phyloP scores from a whole-genome alignment of 2,113 vertebrate species.

The Chloropsis cyanopogon region DNA sequence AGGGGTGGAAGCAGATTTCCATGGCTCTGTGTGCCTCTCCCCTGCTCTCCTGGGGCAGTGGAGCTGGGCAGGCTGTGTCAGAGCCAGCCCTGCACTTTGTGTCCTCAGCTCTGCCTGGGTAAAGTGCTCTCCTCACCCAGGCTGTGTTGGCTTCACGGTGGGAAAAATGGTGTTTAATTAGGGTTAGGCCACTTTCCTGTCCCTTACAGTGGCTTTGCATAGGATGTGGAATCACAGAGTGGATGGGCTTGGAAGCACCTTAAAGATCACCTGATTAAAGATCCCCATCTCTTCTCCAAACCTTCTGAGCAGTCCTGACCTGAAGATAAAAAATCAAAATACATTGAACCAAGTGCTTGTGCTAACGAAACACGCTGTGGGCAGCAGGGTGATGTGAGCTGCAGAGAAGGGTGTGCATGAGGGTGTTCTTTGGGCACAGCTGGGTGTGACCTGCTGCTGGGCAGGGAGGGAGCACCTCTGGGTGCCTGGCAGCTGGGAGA shows the following conservation, averaged over 20 bases:
- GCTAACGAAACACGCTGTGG: not conserved
- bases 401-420: rapidly evolving
- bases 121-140: not conserved
- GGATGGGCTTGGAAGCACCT: not conserved
- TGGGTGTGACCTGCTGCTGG: not conserved
- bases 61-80: not conserved
- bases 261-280: not conserved
- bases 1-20: not conserved
- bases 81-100: not conserved
- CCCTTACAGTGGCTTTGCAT: not conserved
- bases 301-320: not conserved
- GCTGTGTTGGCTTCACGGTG: not conserved
- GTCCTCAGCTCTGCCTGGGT: not conserved
- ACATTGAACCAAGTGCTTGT: not conserved
- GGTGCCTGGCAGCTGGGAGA: not conserved
- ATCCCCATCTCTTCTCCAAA: not conserved
- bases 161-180: not conserved
- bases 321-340: not conserved
- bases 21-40: not conserved
- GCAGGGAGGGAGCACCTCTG: not conserved
- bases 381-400: not conserved
- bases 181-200: not conserved
- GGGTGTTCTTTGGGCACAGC: not conserved
- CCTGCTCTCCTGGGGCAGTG: not conserved
- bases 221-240: not conserved